phyloP scores from a whole-genome alignment of 1,140 invertebrate genomes.

The Monochamus saltuarius region DNA sequence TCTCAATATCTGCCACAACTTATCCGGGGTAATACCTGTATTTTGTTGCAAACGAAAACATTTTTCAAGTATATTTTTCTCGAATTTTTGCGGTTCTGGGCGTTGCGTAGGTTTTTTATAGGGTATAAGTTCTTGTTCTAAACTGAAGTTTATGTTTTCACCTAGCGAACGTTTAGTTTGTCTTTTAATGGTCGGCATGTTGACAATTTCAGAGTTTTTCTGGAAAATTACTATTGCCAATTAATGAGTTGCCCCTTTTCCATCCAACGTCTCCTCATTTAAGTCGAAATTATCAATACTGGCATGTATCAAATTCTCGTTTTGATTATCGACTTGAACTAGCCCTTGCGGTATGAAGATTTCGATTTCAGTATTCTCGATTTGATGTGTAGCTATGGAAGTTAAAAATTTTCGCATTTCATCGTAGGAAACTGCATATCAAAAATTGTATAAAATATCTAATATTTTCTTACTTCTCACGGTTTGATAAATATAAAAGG shows the following conservation, averaged over 20 bases:
- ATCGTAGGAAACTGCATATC: slow-evolving; percentile 1
- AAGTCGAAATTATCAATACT: slow-evolving; percentile 10
- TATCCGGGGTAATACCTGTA: neutral
- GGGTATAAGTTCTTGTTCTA: too few species aligned
- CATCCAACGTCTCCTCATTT: slow-evolving; percentile 3
- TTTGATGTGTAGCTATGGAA: neutral
- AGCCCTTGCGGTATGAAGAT: neutral
- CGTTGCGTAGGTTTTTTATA: neutral
- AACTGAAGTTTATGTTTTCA: too few species aligned
- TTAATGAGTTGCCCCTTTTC: neutral
- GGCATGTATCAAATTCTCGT: slow-evolving; percentile 1
- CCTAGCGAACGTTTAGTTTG: too few species aligned
- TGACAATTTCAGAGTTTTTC: neutral
- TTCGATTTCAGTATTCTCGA: too few species aligned
- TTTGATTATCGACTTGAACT: neutral
- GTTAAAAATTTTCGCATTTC: slow-evolving; percentile 3
- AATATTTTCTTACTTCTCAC: slow-evolving; percentile 17
- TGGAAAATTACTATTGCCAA: slow-evolving; percentile 8
- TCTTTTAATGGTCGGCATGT: slow-evolving; percentile 1
- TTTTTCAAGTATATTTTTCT: neutral
- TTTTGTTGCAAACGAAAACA: neutral
- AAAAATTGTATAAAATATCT: slow-evolving; percentile 8
- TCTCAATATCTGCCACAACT: slow-evolving; percentile 3
- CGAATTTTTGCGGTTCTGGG: slow-evolving; percentile 10
- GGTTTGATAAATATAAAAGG: slow-evolving; percentile 12